Base-by-base conservation (phyloP, 1,140 invertebrate genomes). In the Zaprionus vittiger region DNA sequence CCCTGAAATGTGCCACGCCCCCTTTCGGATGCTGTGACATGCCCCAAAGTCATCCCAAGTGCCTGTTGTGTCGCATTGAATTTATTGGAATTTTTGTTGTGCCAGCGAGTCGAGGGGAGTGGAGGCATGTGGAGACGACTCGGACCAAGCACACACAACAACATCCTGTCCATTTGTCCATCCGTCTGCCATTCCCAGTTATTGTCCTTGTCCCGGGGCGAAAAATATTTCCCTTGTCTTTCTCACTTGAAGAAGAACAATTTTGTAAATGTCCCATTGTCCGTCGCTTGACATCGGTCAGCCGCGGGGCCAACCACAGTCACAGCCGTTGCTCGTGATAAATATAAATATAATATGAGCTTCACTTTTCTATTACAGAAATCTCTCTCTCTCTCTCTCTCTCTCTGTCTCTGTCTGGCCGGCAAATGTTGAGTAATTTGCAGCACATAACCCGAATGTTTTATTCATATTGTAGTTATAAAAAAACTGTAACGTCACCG, bases 1-100 rank as follows among this genome's bases (percentile, higher is more conserved):
- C 15, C 38, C 15, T 41, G 61, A 24, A 31, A 63, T 54, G 72
- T 66, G 69, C 52, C 71, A 80, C 69, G 65, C 68, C 66, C 38
- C 34, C 22, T 2, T 5, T 20, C 24, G 70, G 34, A 59, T 87
- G 77, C 81, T 86, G 67, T 87, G 84, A 89, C 83, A 87, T 87
- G 83, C 74, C 84, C 83, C 57, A 89, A 89, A 89, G 81, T 85
- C 82, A 76, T 90, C 85, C 85, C 85, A 90, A 85, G 85, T 90
- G 85, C 79, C 85, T 85, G 85, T 71, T 90, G 81, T 90, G 85
- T 90, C 85, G 85, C 85, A 90, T 90, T 91, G 85, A 90, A 90
- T 90, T 90, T 90, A 90, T 90, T 90, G 85, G 85, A 81, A 90
- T 85, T 90, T 89, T 81, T 89, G 84, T 81, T 85, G 72, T 77